phyloP scores from a whole-genome alignment of 1,140 invertebrate species.

The Nylanderia fulva region DNA sequence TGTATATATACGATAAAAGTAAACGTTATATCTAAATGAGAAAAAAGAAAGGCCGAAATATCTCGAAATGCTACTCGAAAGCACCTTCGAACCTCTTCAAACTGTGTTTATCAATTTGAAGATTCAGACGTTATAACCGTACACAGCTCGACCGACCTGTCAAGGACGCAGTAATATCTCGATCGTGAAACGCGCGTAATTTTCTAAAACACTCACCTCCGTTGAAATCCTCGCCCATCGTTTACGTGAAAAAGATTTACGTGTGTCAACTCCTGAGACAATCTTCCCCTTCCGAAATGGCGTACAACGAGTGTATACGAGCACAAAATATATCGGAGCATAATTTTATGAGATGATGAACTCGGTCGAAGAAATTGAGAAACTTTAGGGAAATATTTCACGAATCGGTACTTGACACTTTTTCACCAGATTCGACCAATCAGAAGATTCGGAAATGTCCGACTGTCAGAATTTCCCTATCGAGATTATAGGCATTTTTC shows the following conservation, averaged over 20 bases:
- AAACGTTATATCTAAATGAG: background rate
- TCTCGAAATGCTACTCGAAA: background rate
- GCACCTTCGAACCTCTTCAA: background rate
- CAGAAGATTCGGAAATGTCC: too few species aligned
- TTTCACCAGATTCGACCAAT: too few species aligned
- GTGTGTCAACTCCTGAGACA: constrained; percentile 60
- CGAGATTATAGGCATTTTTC: too few species aligned
- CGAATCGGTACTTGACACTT: too few species aligned
- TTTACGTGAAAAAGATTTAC: constrained; percentile 24
- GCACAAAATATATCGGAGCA: background rate
- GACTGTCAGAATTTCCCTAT: too few species aligned
- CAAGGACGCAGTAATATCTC: constrained; percentile 58
- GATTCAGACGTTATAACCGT: constrained; percentile 64
- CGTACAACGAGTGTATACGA: constrained; percentile 46
- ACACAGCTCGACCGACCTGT: constrained; percentile 35
- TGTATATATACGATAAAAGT: background rate
- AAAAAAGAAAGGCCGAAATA: background rate
- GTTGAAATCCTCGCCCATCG: constrained; percentile 84
- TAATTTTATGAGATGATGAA: background rate
- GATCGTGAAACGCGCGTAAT: background rate
- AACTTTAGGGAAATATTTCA: background rate
- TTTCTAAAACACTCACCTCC: constrained; percentile 77
- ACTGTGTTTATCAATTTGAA: constrained; percentile 57
- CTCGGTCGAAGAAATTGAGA: background rate
- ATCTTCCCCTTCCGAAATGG: constrained; percentile 67